Evolutionary conservation across 1,140 invertebrate species (phyloP), one percentile per base, ranked within the genome.

Genomic region (Eurytemora carolleeae): DNA sequence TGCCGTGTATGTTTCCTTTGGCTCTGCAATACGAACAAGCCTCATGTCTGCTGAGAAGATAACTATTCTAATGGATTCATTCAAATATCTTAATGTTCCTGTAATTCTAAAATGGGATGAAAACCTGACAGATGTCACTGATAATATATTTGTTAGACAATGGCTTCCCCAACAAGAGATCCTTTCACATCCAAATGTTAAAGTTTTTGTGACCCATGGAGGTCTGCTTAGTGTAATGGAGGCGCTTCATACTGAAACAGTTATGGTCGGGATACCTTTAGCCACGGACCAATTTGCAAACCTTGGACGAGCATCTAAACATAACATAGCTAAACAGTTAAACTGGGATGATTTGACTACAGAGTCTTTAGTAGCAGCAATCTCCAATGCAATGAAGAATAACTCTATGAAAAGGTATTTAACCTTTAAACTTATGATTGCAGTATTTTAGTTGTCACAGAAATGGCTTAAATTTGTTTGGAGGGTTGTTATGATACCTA

Each of bases 101-200:
- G 26, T 61, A 17, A 55, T 61, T 31, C 55, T 31, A 53, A 61
- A 61, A 24, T 61, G 59, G 59, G 59, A 61, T 1, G 59, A 61
- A 19, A 19, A 53, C 20, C n/a, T 61, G 31, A 18, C 3, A n/a
- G 52, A 24, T 3, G 44, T 19, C 7, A 31, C 59, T 16, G 19
- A 7, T 2, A 61, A 61, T 24, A n/a, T 61, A n/a, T 20, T 21
- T 18, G 17, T 61, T 2, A 21, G 16, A 2, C 53, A 61, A 58
- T 61, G 59, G 59, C 24, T 53, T 2, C 59, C 59, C 19, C 59
- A 61, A 57, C 22, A 61, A 31, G 59, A 61, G 7, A 61, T 61
- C 2, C 44, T 61, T 19, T n/a, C 31, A n/a, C 59, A 61, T 54
- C 59, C 59, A n/a, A 61, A 61, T 7, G 3, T 57, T 1, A 61